Evolutionary conservation across 2,888 invertebrate species (phyloP), one percentile per base, ranked within the genome.

Genomic region (Prenolepis imparis): DNA sequence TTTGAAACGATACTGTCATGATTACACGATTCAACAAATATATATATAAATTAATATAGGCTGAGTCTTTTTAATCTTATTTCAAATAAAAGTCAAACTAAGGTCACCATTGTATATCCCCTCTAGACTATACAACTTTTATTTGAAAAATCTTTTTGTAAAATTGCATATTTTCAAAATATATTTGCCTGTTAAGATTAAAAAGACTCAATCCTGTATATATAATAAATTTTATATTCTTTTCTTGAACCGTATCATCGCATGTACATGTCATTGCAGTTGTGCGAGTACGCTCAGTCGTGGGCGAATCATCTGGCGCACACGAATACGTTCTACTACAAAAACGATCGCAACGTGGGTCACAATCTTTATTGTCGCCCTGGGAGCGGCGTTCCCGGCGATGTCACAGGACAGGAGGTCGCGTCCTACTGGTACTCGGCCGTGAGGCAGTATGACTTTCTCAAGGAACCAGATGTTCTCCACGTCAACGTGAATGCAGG

Each of bases 271-370:
- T 59, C 9, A 0, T 61, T 52, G 18, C 77, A 97, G 97, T 94
- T 98, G 61, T 98, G 97, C 93, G 96, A 97, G 93, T 96, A 97
- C 93, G 97, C 98, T 72, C 98, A 98, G 95, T 97, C 97, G 59
- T 98, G 98, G 98, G 98, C 98, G 6, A 98, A 98, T 94, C 97
- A 98, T 92, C 95, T 98, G 91, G 98, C 98, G 15, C 97, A 97
- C 93, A 97, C 97, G 4, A 97, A 97, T 93, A 96, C 96, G 91
- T 97, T 98, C 95, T 96, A 96, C 94, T 97, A 97, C 94, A 95
- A 97, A 88, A 97, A 97, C 93, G 97, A 97, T 94, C 96, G 96
- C 72, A 97, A 97, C 91, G 97, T 97, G 44, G 98, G 98, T 0
- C 97, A 98, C 94, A 98, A 97, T 95, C 95, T 98, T 64, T 97